Percentiles rank a stretch among this genome's conserved stretches.
Conservation (phyloP, 2,888 invertebrate species). For the Tholera decimalis region DNA sequence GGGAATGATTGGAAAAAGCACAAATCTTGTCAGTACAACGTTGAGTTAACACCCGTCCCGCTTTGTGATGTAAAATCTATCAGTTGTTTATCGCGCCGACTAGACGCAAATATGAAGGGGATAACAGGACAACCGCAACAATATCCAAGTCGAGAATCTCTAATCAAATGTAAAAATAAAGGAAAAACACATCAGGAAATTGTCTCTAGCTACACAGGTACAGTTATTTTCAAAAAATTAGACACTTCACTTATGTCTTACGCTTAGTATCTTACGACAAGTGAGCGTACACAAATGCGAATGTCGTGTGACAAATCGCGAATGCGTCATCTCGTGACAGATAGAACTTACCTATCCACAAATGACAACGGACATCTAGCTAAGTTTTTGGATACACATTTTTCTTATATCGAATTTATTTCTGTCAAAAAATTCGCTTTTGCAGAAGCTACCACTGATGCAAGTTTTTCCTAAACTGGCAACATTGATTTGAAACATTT, state of each 20-base stretch:
- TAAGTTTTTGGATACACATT: constrained; percentile 86
- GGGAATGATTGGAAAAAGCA: constrained; percentile 62
- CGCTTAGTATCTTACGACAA: constrained; percentile 81
- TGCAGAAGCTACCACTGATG: constrained; percentile 68
- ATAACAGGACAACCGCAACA: constrained; percentile 76
- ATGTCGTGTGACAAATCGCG: constrained; percentile 59
- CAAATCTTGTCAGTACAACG: constrained; percentile 53
- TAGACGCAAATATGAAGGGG: constrained; percentile 56
- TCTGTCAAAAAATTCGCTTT: constrained; percentile 49
- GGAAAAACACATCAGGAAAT: constrained; percentile 80
- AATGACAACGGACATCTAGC: constrained; percentile 86
- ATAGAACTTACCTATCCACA: constrained; percentile 76
- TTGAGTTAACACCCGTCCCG: constrained; percentile 14
- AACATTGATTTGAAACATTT: constrained; percentile 65
- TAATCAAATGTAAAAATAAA: constrained; percentile 64
- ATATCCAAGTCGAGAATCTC: constrained; percentile 80
- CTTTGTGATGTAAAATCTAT: constrained; percentile 22
- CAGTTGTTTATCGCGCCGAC: constrained; percentile 51
- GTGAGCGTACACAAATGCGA: constrained; percentile 72
- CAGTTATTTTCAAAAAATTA: constrained; percentile 79
- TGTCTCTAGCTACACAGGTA: constrained; percentile 91
- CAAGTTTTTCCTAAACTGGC: constrained; percentile 61
- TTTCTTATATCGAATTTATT: constrained; percentile 84
- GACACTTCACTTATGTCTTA: constrained; percentile 88
- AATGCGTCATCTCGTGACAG: constrained; percentile 65